Evolutionary conservation across 2,888 invertebrate species (phyloP).

Genomic region (Spisula solida): DNA sequence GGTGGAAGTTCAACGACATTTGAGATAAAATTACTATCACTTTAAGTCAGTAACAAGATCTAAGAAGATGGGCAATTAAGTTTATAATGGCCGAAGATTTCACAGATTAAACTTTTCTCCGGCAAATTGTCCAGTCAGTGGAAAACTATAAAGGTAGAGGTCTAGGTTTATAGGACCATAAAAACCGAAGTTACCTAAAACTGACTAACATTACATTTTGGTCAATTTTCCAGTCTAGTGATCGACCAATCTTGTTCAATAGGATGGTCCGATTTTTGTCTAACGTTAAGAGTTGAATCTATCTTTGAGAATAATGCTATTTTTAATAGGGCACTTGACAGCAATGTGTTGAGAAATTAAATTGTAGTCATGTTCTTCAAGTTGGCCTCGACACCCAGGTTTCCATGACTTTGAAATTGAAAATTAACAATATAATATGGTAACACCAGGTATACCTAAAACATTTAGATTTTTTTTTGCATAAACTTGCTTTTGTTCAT

Average conservation of each 20-base stretch:
- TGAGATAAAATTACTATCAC: constrained; percentile 25
- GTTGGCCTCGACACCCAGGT: not conserved
- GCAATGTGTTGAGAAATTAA: not conserved
- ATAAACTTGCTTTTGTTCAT: not conserved
- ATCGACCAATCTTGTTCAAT: constrained; percentile 29
- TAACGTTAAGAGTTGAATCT: constrained; percentile 30
- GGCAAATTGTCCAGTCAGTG: constrained; percentile 38
- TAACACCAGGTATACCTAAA: not conserved
- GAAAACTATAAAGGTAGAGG: constrained; percentile 24
- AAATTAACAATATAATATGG: not conserved
- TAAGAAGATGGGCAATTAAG: constrained; percentile 35
- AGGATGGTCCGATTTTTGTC: constrained; percentile 37
- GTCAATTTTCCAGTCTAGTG: constrained; percentile 54
- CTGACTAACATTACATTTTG: constrained; percentile 50
- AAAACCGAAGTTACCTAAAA: constrained; percentile 44
- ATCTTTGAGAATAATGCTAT: constrained; percentile 18
- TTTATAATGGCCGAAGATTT: constrained; percentile 34
- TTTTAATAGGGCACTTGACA: constrained; percentile 28
- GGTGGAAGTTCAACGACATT: constrained; percentile 12
- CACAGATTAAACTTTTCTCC: constrained; percentile 33
- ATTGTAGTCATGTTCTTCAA: not conserved
- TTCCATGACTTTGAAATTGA: not conserved
- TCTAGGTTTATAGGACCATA: constrained; percentile 32
- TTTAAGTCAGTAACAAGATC: constrained; percentile 4
- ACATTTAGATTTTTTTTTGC: not conserved